Percentiles rank a stretch among this genome's conserved stretches.
Evolutionary conservation across 2,888 invertebrate genomes (phyloP).

Genomic region (Lepetodrilus schrolli): DNA sequence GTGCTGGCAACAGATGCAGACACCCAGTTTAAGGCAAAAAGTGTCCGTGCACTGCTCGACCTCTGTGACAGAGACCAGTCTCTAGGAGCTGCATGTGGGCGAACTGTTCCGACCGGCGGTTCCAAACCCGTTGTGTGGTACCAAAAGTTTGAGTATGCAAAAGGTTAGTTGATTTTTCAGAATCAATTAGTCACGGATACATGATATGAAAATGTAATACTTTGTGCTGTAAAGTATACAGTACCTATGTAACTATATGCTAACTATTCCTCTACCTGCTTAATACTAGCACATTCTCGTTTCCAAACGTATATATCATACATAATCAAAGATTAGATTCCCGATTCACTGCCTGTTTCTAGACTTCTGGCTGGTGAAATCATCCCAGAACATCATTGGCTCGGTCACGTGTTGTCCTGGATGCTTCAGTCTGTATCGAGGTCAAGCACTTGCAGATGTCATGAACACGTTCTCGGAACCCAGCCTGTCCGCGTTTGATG

Average conservation of each 20-base stretch:
- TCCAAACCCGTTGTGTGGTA: conserved; percentile 57
- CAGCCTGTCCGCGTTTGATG: conserved; percentile 48
- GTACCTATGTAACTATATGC: no score
- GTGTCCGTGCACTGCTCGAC: conserved; percentile 43
- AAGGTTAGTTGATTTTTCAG: conserved; percentile 46
- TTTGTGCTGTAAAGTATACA: no score
- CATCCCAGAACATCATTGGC: conserved; percentile 58
- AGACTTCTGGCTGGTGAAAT: conserved; percentile 64
- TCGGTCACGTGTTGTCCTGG: conserved; percentile 62
- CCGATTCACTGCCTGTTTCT: conserved; percentile 29
- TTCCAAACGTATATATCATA: no score
- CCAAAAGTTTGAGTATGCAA: conserved; percentile 61
- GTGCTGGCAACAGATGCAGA: conserved; percentile 59
- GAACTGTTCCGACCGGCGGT: conserved; percentile 53
- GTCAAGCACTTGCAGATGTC: conserved; percentile 50
- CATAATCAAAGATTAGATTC: no score
- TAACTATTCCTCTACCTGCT: no score
- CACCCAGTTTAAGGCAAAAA: conserved; percentile 51
- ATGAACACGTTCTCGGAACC: conserved; percentile 48
- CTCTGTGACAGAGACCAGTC: conserved; percentile 44
- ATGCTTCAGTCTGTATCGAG: conserved; percentile 59
- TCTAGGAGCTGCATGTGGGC: conserved; percentile 55
- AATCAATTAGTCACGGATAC: no score
- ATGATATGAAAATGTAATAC: no score
- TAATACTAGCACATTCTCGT: no score